These are phyloP conservation scores for Cyanoderma ruficeps DNA, from an alignment of 2,113 vertebrate species.

Conservation along the genomic window DNA sequence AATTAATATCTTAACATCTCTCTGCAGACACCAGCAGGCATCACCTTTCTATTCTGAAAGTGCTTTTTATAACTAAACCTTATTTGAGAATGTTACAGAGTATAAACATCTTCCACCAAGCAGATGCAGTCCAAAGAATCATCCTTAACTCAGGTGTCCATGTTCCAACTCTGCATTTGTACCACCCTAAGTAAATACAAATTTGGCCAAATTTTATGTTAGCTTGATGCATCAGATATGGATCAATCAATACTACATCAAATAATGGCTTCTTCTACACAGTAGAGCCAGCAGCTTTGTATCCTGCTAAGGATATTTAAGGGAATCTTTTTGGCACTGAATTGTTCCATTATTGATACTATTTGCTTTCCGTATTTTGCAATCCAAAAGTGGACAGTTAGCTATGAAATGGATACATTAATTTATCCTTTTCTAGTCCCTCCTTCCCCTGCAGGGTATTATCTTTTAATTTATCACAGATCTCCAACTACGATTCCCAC, in stretches of 20 bases:
- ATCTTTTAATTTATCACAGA: neutral
- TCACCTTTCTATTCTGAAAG: neutral
- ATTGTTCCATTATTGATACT: neutral
- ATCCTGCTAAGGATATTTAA: neutral
- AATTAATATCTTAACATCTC: neutral
- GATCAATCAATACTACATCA: neutral
- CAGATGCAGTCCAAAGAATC: neutral
- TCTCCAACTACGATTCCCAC: neutral
- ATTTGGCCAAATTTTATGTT: neutral
- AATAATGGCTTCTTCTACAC: neutral
- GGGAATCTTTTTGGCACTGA: neutral
- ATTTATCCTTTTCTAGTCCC: neutral
- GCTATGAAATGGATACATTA: neutral
- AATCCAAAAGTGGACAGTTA: neutral
- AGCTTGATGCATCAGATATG: neutral
- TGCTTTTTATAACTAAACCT: neutral
- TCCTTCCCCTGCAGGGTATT: neutral
- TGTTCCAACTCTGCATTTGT: neutral
- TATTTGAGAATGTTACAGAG: neutral
- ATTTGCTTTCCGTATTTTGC: neutral
- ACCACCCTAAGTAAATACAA: neutral
- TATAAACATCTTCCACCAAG: neutral
- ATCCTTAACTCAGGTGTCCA: neutral
- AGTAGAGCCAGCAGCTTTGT: neutral
- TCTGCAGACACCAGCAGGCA: neutral